A percentile compares a stretch with the other conserved stretches of the same genome.
Evolutionary conservation across 2,797 vertebrate species (phyloP).

Genomic region (Carapus acus): DNA sequence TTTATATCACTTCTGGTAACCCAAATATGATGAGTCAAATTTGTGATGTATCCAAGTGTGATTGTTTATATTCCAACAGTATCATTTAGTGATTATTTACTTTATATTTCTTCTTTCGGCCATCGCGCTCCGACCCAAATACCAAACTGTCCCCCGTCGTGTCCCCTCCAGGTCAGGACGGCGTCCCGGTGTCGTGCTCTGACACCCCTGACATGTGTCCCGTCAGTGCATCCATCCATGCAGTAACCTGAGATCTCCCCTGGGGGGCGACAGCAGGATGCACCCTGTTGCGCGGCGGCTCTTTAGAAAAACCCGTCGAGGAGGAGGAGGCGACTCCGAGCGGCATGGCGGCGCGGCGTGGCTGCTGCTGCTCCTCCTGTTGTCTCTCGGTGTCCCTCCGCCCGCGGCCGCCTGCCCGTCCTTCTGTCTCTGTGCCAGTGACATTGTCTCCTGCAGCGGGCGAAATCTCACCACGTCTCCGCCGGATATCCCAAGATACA

Average conservation of each 20-base stretch:
- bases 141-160: slow-evolving; percentile 1
- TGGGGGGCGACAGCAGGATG: slow-evolving; percentile 56
- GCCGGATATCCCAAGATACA: slow-evolving; percentile 73
- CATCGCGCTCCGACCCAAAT: too few relatives aligned
- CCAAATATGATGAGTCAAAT: too few relatives aligned
- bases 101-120: too few relatives aligned
- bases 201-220: slow-evolving; percentile 44
- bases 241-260: slow-evolving; percentile 52
- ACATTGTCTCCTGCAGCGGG: slow-evolving; percentile 84
- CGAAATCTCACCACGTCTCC: slow-evolving; percentile 79
- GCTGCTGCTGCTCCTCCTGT: slow-evolving; percentile 71
- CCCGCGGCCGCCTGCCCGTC: slow-evolving; percentile 72
- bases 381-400: slow-evolving; percentile 51
- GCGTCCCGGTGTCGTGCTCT: slow-evolving; percentile 7
- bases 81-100: too few relatives aligned
- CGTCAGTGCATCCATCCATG: slow-evolving; percentile 38
- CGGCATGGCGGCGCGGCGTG: slow-evolving; percentile 53
- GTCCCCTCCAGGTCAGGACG: slow-evolving; percentile 21
- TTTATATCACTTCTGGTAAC: too few relatives aligned
- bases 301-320: slow-evolving; percentile 6
- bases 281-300: slow-evolving; percentile 25
- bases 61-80: too few relatives aligned
- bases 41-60: too few relatives aligned
- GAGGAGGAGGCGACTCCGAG: slow-evolving; percentile 20
- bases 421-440: slow-evolving; percentile 84